A percentile compares a stretch with the other conserved stretches of the same genome.
phyloP scores from a whole-genome alignment of 2,888 invertebrate genomes.

The Cremastobaeus sp. region DNA sequence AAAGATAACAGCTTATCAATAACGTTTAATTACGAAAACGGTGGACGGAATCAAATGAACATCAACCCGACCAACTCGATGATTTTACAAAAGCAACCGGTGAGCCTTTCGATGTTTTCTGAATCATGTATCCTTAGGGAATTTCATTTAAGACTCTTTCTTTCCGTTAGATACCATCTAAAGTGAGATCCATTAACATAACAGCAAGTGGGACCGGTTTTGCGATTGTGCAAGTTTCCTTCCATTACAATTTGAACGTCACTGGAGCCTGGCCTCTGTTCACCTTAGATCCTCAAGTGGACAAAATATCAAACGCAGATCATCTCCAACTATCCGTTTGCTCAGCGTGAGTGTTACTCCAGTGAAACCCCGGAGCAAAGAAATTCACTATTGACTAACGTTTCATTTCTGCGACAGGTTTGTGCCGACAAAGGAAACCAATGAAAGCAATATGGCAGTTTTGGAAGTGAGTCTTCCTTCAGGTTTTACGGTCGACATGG shows the following conservation, averaged over 20 bases:
- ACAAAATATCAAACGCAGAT: conserved; percentile 87
- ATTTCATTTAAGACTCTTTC: not conserved
- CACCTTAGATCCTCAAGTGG: conserved; percentile 90
- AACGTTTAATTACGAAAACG: conserved; percentile 80
- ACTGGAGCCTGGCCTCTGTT: conserved; percentile 93
- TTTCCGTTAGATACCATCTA: conserved; percentile 78
- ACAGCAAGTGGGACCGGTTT: conserved; percentile 90
- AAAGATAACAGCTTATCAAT: conserved; percentile 80
- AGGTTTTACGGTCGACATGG: conserved; percentile 91
- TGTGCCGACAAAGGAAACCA: conserved; percentile 82
- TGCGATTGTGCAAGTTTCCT: conserved; percentile 87
- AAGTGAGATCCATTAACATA: conserved; percentile 84
- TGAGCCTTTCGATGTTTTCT: conserved; percentile 73
- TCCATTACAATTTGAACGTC: conserved; percentile 90
- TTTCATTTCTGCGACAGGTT: conserved; percentile 79
- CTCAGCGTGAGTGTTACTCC: conserved; percentile 81
- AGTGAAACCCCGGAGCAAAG: not conserved
- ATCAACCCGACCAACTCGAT: conserved; percentile 88
- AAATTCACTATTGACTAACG: too few relatives aligned
- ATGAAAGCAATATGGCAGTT: conserved; percentile 92
- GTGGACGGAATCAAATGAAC: conserved; percentile 82
- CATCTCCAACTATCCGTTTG: conserved; percentile 90
- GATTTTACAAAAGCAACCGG: conserved; percentile 89
- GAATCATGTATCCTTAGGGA: not conserved
- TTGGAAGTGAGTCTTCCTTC: conserved; percentile 94